Evolutionary conservation across 64 coral and sea anemone species (phyloP), one percentile per base, ranked within the genome.

Genomic region (Astreopora myriophthalma): DNA sequence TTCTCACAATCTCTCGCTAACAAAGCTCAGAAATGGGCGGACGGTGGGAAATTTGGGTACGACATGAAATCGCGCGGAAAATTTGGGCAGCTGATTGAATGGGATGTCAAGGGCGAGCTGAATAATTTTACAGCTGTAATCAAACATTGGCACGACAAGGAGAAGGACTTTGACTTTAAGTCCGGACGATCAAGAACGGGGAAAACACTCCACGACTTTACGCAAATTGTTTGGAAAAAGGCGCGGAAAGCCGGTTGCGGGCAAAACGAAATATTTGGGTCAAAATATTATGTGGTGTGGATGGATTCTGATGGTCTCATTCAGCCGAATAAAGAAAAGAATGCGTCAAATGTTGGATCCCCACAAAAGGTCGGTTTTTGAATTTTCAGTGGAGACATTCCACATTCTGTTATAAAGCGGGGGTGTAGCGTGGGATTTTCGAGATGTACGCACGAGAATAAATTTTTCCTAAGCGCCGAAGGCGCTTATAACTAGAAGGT

Each of bases 111-210:
- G 25, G 74, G 93, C 19, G 91, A 94, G 16, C 58, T 96, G 6
- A 80, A 64, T 42, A 85, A 88, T 34, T 96, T 96, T 52, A 94
- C 71, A 39, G 67, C 91, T 31, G 95, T 86, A 4, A 87, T 96
- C 52, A 96, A 96, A 42, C 86, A 90, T 26, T 96, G 95, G 95
- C 95, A 96, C 44, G 95, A 96, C 52, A 96, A 96, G 13, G 95
- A 96, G 28, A 90, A 38, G 26, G 91, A 93, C 39, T 96, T 89
- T 86, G 87, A 96, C 73, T 96, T 96, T 37, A 46, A 27, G 14
- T 68, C 69, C 44, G 72, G 87, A 3, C 89, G 71, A 72, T 81
- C 91, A 29, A 96, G 44, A 17, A 94, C 85, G 6, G 95, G 95
- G 8, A 86, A 94, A 73, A 96, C 91, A 1, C 87, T 96, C 44